These are phyloP conservation scores for Mugil cephalus DNA, from an alignment of 2,113 vertebrate genomes.

Conservation along the genomic window DNA sequence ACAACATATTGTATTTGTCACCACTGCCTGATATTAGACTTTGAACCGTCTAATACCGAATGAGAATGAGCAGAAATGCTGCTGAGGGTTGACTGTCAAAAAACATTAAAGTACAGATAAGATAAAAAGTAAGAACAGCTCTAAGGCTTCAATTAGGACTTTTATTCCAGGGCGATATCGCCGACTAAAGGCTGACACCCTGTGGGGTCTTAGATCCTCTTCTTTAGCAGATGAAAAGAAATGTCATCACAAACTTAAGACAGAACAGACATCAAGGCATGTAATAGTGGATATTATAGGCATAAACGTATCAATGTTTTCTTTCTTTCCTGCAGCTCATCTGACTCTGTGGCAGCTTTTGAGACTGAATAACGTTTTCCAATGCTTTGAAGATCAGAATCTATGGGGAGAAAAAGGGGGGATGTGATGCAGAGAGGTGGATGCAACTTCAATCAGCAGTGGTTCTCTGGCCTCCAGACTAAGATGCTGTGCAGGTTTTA, in stretches of 20 bases:
- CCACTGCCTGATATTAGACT: not conserved
- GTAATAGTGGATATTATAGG: not conserved
- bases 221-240: constrained; percentile 23
- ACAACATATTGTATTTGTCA: not conserved
- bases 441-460: no score
- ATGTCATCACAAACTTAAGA: constrained; percentile 3
- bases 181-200: constrained; percentile 11
- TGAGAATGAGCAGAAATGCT: not conserved
- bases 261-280: constrained; percentile 3
- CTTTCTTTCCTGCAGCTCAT: constrained; percentile 9
- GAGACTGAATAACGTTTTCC: constrained; percentile 3
- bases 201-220: not conserved
- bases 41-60: not conserved
- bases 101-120: not conserved
- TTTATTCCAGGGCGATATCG: not conserved
- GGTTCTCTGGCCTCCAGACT: no score
- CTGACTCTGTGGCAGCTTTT: not conserved
- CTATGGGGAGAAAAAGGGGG: not conserved
- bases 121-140: constrained; percentile 9
- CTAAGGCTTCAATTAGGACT: constrained; percentile 1
- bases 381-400: constrained; percentile 4
- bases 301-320: constrained; percentile 12
- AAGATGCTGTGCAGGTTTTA: no score
- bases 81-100: not conserved
- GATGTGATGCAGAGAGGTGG: not conserved